These are phyloP conservation scores for Ceratothoa steindachneri DNA, from an alignment of 2,888 invertebrate genomes.

Conservation along the genomic window DNA sequence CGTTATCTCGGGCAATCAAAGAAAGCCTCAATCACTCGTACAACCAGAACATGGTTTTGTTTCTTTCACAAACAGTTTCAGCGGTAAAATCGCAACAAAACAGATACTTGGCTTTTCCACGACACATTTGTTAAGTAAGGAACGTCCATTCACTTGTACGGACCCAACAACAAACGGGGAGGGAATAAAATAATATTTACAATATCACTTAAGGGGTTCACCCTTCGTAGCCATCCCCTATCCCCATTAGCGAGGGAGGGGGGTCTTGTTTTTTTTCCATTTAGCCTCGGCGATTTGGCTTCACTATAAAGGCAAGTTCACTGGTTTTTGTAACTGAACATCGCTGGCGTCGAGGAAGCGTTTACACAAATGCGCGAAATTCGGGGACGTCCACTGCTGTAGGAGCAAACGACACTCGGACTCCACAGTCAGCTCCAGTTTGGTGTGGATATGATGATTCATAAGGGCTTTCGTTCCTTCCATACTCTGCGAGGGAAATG, in stretches of 20 bases:
- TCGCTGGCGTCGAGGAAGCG: constrained; percentile 37
- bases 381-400: constrained; percentile 69
- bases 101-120: too few relatives aligned
- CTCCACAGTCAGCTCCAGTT: constrained; percentile 62
- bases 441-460: constrained; percentile 60
- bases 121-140: too few relatives aligned
- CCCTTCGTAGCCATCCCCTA: too few relatives aligned
- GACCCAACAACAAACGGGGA: too few relatives aligned
- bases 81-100: too few relatives aligned
- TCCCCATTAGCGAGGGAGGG: background rate
- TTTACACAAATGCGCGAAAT: constrained; percentile 56
- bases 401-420: constrained; percentile 66
- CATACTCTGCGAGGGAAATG: constrained; percentile 51
- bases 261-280: background rate
- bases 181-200: too few relatives aligned
- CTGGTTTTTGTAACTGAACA: constrained; percentile 42
- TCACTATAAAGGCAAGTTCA: constrained; percentile 32
- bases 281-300: background rate
- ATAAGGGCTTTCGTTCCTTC: constrained; percentile 57
- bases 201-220: too few relatives aligned
- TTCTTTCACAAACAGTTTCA: too few relatives aligned
- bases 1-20: too few relatives aligned
- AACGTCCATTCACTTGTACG: too few relatives aligned
- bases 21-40: too few relatives aligned
- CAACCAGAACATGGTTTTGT: too few relatives aligned